Conservation (phyloP, 2,888 invertebrate genomes). For the Acleris laterana region DNA sequence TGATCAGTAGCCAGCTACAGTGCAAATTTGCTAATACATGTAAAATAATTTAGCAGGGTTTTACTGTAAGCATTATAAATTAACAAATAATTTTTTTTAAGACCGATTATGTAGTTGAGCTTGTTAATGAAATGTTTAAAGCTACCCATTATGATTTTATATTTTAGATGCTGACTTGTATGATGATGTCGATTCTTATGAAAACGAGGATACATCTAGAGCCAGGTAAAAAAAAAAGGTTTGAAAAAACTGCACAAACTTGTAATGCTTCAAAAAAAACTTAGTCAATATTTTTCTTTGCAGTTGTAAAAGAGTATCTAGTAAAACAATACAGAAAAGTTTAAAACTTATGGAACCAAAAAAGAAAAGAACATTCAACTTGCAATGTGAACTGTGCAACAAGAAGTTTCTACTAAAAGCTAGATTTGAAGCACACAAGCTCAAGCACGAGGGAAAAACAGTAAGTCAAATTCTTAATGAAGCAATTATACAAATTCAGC, state of each 20-base stretch:
- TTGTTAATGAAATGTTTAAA: no score
- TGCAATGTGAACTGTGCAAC: slow-evolving; percentile 65
- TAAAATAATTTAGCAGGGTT: no score
- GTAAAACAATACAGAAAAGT: slow-evolving; percentile 40
- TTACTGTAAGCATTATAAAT: no score
- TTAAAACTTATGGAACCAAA: slow-evolving; percentile 43
- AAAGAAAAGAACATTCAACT: slow-evolving; percentile 53
- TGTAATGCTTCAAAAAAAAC: no score
- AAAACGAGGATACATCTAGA: slow-evolving; percentile 17
- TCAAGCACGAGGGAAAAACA: slow-evolving; percentile 65
- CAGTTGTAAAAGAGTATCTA: slow-evolving; percentile 40
- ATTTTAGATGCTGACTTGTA: slow-evolving; percentile 42
- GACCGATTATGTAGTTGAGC: no score
- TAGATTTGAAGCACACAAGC: slow-evolving; percentile 67
- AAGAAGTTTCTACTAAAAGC: slow-evolving; percentile 63
- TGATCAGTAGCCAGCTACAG: no score
- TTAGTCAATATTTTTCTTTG: no score
- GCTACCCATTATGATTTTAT: not conserved
- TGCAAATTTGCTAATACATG: no score
- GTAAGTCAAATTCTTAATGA: slow-evolving; percentile 49
- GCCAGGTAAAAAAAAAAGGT: slow-evolving; percentile 1
- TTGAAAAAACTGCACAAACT: no score
- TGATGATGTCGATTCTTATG: slow-evolving; percentile 24
- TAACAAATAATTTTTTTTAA: no score
- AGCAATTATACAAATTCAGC: no score